Base-by-base conservation (phyloP, 2,797 vertebrate species). In the Gambelia wislizenii region DNA sequence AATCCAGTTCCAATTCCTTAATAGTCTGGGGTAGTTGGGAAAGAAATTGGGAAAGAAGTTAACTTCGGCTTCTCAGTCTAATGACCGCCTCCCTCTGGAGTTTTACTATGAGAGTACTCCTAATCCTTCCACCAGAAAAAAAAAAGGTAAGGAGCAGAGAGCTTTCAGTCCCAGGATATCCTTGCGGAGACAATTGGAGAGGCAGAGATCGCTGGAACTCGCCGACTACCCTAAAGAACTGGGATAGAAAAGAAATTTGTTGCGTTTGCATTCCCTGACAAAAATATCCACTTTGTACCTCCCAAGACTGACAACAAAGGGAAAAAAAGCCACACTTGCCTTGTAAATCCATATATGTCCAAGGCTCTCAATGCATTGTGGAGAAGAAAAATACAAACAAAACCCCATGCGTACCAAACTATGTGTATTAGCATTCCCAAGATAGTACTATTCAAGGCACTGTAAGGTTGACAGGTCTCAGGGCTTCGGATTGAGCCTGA, bases 1-100 rank as follows among this genome's bases (percentile, higher is more conserved):
- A 89, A 67, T 76, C 94, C 86, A 84, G 93, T 88, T 91, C 85
- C 81, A 93, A 84, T 93, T 92, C 91, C 91, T 93, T 78, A 90
- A 81, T 54, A 93, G 77, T 89, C 20, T 25, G 1, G 72, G 83
- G 59, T 74, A 75, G 86, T 88, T 87, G 75, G 89, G 89, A 86
- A 85, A 94, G 81, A 9, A 47, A 70, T 13, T 78, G 69, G 87
- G 88, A 85, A 10, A 87, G 42, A 89, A 64, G 36, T 25, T 84
- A 80, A 89, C 25, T 69, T 12, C 14, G 14, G 9, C 49, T 14
- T 8, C 27, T 30, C 59, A 36, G 33, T 16, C 70, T 42, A 75
- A 59, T 76, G 39, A 77, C 20, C 56, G 5, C 56, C n/a, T 61
- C 56, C 10, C 36, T 52, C 16, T 8, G 9, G n/a, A 64, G 42